Evolutionary conservation across 2,888 invertebrate species (phyloP), one percentile per base, ranked within the genome.

Genomic region (Epinotia bilunana): DNA sequence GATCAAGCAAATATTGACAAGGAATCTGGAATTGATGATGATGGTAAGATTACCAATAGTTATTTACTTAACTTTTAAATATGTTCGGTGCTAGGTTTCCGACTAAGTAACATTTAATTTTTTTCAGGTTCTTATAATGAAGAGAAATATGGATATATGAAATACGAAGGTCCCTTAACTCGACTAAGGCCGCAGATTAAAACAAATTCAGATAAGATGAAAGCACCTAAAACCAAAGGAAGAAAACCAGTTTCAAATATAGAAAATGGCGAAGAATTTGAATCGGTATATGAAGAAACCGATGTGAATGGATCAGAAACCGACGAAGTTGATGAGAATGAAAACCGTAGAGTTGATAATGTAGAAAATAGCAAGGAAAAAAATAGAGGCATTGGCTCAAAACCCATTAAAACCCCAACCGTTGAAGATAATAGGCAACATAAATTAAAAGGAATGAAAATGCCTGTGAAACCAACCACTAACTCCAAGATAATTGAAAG

Each of bases 81-180:
- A n/a, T 53, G 6, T 1, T n/a, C 5, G 16, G 6, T 53, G 53
- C 5, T n/a, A 53, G 53, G n/a, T 53, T n/a, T 53, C 7, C 5
- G 13, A 58, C 39, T 69, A 61, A 49, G 0, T 3, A 16, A 11
- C 67, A 33, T 53, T 58, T 76, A 74, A 58, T 67, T 64, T 53
- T 76, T 85, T 86, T 7, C 82, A 93, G 93, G 93, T 61, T 88
- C 86, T 20, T 93, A 93, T 16, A 84, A 91, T 74, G 91, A 90
- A 74, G 80, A 78, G 3, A 93, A 91, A 79, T 92, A 93, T 79
- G 93, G 92, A 13, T 79, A 90, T 57, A 83, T 83, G 28, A 88
- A 87, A 75, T 90, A 91, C 73, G 82, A 86, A 78, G 79, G 78
- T 9, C 72, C 77, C 20, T 68, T 74, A 46, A 77, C 77, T 7